These are phyloP conservation scores for Phodopus roborovskii DNA, from an alignment of 2,113 vertebrate genomes.

Conservation along the genomic window DNA sequence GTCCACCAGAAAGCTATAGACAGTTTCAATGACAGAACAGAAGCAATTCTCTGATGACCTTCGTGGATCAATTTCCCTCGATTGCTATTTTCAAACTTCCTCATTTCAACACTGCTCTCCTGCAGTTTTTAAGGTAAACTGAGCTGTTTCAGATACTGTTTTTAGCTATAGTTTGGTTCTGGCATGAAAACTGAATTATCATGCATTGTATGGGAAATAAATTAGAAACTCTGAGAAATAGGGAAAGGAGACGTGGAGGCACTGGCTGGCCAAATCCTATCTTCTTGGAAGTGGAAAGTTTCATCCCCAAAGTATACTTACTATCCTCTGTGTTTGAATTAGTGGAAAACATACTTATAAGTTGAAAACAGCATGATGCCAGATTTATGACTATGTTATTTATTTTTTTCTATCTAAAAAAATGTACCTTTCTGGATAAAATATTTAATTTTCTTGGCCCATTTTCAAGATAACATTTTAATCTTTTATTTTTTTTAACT, in stretches of 20 bases:
- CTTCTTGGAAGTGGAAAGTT: neutral
- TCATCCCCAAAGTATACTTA: neutral
- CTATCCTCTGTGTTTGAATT: neutral
- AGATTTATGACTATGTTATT: neutral
- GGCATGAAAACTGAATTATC: constrained; percentile 46
- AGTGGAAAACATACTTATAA: neutral
- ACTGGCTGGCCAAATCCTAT: neutral
- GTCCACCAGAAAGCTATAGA: neutral
- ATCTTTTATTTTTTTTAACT: neutral
- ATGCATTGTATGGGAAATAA: constrained; percentile 41
- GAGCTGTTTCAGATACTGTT: constrained; percentile 45
- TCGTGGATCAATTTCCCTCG: constrained; percentile 32
- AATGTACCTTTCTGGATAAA: constrained; percentile 43
- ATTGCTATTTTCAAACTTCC: constrained; percentile 27
- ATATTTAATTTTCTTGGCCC: neutral
- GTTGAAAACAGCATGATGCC: neutral
- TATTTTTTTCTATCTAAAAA: neutral
- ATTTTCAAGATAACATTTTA: neutral
- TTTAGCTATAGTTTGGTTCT: constrained; percentile 42
- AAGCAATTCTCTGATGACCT: neutral
- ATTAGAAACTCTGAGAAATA: constrained; percentile 18
- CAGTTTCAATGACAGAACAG: neutral
- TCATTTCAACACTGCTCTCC: constrained; percentile 21
- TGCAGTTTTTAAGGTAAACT: constrained; percentile 29
- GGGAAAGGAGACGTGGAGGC: neutral